Evolutionary conservation across 2,888 invertebrate genomes (phyloP), one percentile per base, ranked within the genome.

Genomic region (Synergus japonicus): DNA sequence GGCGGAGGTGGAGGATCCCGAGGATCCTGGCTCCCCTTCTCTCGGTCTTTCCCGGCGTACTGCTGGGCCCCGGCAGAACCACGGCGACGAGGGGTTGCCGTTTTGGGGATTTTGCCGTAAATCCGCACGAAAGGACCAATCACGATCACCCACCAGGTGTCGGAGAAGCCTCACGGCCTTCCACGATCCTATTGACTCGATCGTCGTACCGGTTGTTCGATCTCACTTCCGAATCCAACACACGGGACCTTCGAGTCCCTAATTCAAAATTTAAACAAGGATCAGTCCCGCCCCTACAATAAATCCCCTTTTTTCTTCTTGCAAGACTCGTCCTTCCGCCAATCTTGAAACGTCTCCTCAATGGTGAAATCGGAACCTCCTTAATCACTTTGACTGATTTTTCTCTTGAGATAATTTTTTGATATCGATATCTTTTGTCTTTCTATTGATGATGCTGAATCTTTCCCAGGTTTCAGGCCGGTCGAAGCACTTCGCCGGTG

Each of bases 51-150:
- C 90, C 90, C 91, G 90, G 89, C 89, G 91, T 90, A 87, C 91
- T 91, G 91, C 91, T 90, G 91, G 89, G 90, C 91, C 89, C 91
- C 90, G 89, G 88, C 90, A 90, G 88, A 90, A 91, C 90, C 89
- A 89, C 89, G 89, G 88, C 89, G 90, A 91, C 91, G 91, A 91
- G 89, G 89, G 92, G 91, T 91, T 91, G 92, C 92, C 92, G 92
- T 92, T 91, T 92, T 92, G 92, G 91, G 91, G 87, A 87, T 90
- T 90, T 91, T 91, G 89, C 88, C 88, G 88, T 88, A 92, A 92
- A 92, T 91, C 86, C 88, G 89, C 88, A 86, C 87, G 88, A 89
- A 91, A 90, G 87, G 89, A 91, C 89, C 88, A 88, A 87, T 89
- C 88, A 87, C 90, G 88, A 86, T 88, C 89, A 85, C 91, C 89